Evolutionary conservation across 2,797 vertebrate genomes (phyloP), one percentile per base, ranked within the genome.

Genomic region (Perodicticus potto): DNA sequence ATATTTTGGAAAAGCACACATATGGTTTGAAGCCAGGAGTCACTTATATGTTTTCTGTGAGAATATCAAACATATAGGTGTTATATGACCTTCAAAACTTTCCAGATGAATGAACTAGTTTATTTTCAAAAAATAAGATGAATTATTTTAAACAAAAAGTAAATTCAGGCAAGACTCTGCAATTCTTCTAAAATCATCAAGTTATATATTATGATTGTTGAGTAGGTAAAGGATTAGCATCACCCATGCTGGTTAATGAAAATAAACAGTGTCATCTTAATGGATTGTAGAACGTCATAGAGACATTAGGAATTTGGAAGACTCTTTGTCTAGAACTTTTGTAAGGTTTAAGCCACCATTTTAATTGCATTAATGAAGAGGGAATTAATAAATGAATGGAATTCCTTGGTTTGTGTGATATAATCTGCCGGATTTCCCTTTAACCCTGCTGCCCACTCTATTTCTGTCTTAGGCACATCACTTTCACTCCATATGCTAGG

Each of bases 381-480:
- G 67, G 25, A 59, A 69, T 45, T 34, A 45, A 3, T 19, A 1
- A 23, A 19, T 19, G 17, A 55, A 49, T n/a, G 5, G 5, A 69
- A 23, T 40, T 17, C 12, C 7, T 77, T 70, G 22, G 14, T 27
- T 70, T 55, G 32, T 11, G 2, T 25, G 29, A 45, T 23, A 49
- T 17, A 72, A 19, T 72, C 73, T 88, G 27, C 22, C 27, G 34
- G 59, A 27, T 34, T 10, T 25, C 7, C 43, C 49, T 63, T n/a
- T 14, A 7, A 5, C 40, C 2, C 17, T 14, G 19, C 70, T 83
- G 22, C 22, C 27, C 0, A 0, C 59, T 12, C 40, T 37, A 29
- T n/a, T 17, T 72, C 22, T 37, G 25, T 17, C 4, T 4, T 2
- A 10, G 40, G 5, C 0, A 17, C 1, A 0, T 29, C 13, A 5